Evolutionary conservation across 2,113 vertebrate species (phyloP).

Genomic region (Menura novaehollandiae): DNA sequence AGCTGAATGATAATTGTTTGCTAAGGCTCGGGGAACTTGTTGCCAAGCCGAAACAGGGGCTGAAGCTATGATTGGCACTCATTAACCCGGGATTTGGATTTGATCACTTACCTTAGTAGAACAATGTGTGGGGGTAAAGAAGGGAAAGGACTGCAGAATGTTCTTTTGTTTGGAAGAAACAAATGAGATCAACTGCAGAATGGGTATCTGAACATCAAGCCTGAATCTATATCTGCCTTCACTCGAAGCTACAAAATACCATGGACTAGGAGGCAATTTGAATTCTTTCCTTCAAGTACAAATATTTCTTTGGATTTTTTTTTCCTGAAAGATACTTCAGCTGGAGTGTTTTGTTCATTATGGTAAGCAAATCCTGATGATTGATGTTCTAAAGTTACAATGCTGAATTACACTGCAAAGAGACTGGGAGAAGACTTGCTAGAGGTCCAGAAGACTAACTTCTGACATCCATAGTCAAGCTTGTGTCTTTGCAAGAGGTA

Average conservation of each 20-base stretch:
- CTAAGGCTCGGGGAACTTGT: slow-evolving; percentile 83
- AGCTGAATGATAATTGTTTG: slow-evolving; percentile 90
- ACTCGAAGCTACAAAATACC: background rate
- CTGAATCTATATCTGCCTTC: slow-evolving; percentile 31
- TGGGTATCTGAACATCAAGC: background rate
- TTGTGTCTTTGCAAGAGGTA: background rate
- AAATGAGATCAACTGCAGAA: slow-evolving; percentile 47
- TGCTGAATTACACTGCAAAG: background rate
- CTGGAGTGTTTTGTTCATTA: slow-evolving; percentile 3
- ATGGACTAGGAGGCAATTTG: background rate
- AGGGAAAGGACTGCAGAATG: slow-evolving; percentile 6
- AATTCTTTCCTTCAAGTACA: slow-evolving; percentile 1
- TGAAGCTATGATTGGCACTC: slow-evolving; percentile 87
- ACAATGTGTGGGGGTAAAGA: slow-evolving; percentile 2
- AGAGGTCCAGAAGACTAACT: background rate
- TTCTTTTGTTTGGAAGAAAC: slow-evolving; percentile 63
- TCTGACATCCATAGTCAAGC: background rate
- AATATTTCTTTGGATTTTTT: background rate
- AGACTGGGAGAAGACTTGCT: background rate
- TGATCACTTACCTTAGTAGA: slow-evolving; percentile 60
- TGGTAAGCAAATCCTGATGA: background rate
- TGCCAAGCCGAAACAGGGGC: slow-evolving; percentile 80
- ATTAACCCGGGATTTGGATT: slow-evolving; percentile 80
- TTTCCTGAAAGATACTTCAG: background rate
- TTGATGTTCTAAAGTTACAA: background rate